Conservation (phyloP, 2,797 vertebrate genomes). For the Limosa lapponica region DNA sequence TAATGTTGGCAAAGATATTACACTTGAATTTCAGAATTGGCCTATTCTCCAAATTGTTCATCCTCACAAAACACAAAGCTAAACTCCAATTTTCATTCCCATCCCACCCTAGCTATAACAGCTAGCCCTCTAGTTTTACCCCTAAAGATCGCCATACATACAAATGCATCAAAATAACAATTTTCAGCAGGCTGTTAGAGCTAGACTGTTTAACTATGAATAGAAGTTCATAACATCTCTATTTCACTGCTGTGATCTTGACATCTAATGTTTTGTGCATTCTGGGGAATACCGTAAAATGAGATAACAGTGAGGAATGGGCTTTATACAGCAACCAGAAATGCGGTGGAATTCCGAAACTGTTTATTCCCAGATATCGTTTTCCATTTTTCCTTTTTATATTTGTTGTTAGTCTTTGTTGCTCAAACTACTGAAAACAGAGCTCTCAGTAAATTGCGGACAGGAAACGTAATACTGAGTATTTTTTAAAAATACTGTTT, state of each 20-base stretch:
- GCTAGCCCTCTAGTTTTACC: neutral
- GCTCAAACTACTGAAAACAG: neutral
- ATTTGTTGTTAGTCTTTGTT: neutral
- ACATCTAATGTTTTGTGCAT: neutral
- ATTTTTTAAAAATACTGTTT: neutral
- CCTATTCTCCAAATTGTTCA: constrained; percentile 50
- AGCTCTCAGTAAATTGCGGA: neutral
- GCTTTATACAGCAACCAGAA: constrained; percentile 30
- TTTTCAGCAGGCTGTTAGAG: constrained; percentile 36
- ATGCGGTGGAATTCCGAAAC: neutral
- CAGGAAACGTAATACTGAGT: neutral
- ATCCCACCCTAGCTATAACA: neutral
- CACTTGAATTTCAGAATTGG: constrained; percentile 44
- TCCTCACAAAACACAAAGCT: neutral
- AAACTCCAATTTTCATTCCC: constrained; percentile 31
- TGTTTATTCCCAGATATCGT: neutral
- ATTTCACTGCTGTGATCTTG: constrained; percentile 32
- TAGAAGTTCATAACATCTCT: constrained; percentile 23
- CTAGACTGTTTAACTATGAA: constrained; percentile 41
- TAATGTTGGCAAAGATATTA: neutral
- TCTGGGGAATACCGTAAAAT: constrained; percentile 16
- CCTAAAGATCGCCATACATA: neutral
- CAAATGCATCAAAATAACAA: constrained; percentile 61
- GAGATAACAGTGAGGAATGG: neutral
- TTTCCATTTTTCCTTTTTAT: neutral